Base-by-base conservation (phyloP, 2,888 invertebrate genomes). In the Xestia ashworthii region DNA sequence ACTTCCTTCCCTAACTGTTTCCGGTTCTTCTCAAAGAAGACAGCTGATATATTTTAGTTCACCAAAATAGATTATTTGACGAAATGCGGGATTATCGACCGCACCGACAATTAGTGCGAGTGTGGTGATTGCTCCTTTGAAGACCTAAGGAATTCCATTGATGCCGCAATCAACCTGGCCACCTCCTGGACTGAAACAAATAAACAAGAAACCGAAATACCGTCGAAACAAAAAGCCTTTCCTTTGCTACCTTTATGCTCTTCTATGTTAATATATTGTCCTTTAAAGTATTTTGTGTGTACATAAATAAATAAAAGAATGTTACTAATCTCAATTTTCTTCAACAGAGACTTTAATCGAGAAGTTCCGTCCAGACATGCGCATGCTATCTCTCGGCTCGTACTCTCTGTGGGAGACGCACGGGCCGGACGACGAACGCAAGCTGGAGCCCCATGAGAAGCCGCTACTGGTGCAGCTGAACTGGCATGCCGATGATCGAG, bases 291-390 rank as follows among this genome's bases (percentile, higher is more conserved):
- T 32, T 32, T 32, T 32, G 32, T 32, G 32, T 32, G 32, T 32
- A 32, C 32, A 32, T 32, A 32, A 32, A 32, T 32, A 32, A 32
- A 32, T 32, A 32, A 32, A 32, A 32, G 1, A 32, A 32, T 32
- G 32, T 32, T 32, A 32, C 25, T 22, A 44, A 75, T 69, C 11
- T 32, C 16, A 1, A 71, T 46, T 46, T 71, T 46, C 19, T 69
- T 50, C 38, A 16, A 64, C 93, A 97, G 97, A 99, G 94, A 99
- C 99, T 14, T 97, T 99, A 86, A 99, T 99, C 89, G 99, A 99
- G 96, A 99, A 99, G 97, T 99, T 99, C 97, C 98, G 99, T 92
- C 99, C 99, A 38, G 99, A 99, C 97, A 99, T 99, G 99, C 98
- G 99, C 87, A 99, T 99, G 99, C 92, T 98, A 83, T 98, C 98